A percentile compares a stretch with the other conserved stretches of the same genome.
These are phyloP conservation scores for Hylaea fasciaria DNA, from an alignment of 2,888 invertebrate species.

Conservation along the genomic window DNA sequence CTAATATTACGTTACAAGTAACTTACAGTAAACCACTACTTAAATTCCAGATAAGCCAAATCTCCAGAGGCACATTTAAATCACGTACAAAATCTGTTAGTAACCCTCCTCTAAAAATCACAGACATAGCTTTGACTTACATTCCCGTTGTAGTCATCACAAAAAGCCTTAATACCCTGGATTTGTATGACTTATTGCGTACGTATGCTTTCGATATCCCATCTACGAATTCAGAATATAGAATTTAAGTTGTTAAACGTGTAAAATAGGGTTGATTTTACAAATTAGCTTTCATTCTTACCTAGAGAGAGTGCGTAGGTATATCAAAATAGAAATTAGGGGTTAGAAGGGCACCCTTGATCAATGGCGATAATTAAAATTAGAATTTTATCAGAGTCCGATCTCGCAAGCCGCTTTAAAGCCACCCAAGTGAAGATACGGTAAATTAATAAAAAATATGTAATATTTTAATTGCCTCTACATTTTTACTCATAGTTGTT, in stretches of 20 bases:
- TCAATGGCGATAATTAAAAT: conserved; percentile 77
- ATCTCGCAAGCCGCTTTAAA: conserved; percentile 52
- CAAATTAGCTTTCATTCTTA: conserved; percentile 1
- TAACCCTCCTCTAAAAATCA: conserved; percentile 48
- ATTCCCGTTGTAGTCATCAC: conserved; percentile 24
- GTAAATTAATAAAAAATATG: conserved; percentile 48
- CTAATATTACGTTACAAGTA: no score
- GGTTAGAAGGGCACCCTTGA: conserved; percentile 71
- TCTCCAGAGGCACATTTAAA: conserved; percentile 45
- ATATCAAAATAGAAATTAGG: conserved; percentile 80
- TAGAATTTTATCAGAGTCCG: conserved; percentile 63
- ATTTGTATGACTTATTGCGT: conserved; percentile 73
- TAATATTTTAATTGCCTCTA: conserved; percentile 2
- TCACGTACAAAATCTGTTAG: conserved; percentile 62
- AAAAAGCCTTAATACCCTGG: conserved; percentile 52
- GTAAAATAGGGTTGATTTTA: conserved; percentile 2
- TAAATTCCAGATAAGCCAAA: neutral
- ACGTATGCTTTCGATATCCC: conserved; percentile 66
- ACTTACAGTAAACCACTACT: no score
- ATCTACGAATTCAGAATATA: neutral
- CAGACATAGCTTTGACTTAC: conserved; percentile 52
- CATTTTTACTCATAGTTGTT: conserved; percentile 2
- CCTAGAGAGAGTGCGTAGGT: conserved; percentile 43
- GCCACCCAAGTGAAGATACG: conserved; percentile 74
- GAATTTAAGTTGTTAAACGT: neutral